Evolutionary conservation across 2,113 vertebrate genomes (phyloP), one percentile per base, ranked within the genome.

Genomic region (Microcebus lehilahytsara): DNA sequence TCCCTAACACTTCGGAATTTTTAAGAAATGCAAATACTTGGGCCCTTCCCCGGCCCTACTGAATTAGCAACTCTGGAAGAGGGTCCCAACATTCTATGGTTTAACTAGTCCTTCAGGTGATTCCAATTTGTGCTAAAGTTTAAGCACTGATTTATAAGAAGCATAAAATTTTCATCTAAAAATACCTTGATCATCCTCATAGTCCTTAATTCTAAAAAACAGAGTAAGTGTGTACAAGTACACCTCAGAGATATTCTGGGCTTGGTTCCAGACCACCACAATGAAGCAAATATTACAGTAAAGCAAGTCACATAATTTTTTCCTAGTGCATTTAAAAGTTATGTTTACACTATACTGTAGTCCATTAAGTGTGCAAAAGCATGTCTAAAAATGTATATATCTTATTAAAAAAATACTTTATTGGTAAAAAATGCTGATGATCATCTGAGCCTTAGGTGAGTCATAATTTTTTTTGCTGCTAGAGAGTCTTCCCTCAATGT

Each of bases 81-180:
- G 37, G 53, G 34, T 34, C 7, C 19, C 49, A 80, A 37, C 23
- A 71, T 17, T 53, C 64, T 30, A n/a, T 25, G 49, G 19, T 69
- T 84, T 56, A 83, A 53, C 46, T 79, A 13, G 37, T 72, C 34
- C 53, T 53, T 87, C 30, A 1, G 34, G 62, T 51, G 25, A 92
- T 51, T n/a, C 69, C 11, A 90, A 7, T 16, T 27, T 56, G 64
- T 51, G 25, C 37, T 75, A 20, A 83, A 32, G 58, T 75, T 46
- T 71, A 64, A 90, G 30, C 14, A 30, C 51, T 53, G 49, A 69
- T 81, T 62, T 88, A 40, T 10, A 94, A 67, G 80, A 94, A 90
- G 49, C 53, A 71, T 84, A 90, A 87, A 90, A 49, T n/a, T 90
- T 92, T 62, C 60, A 88, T 81, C 80, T 93, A 51, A 89, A 84